Evolutionary conservation across 2,113 vertebrate genomes (phyloP), one percentile per base, ranked within the genome.

Genomic region (Neolamprologus fasciatus): DNA sequence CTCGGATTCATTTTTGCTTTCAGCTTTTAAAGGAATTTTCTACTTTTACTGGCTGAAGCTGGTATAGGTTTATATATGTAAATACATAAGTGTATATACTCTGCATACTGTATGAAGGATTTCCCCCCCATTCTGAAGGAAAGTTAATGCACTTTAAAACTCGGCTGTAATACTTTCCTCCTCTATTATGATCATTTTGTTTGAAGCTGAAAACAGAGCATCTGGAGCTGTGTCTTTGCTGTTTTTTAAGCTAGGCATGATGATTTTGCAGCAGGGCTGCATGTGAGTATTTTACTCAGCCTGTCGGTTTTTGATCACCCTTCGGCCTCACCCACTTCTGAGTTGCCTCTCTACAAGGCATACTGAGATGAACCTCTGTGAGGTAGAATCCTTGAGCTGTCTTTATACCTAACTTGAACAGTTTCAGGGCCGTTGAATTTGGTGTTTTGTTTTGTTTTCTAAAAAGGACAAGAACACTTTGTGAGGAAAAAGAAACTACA

Each of bases 341-440:
- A 63, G 82, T 83, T 83, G 95, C 94, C 90, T 95, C 95, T 93
- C 94, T 81, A 93, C 93, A 87, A 94, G 95, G 96, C 96, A 95
- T 95, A 96, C 96, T 96, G 97, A 97, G 96, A 98, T 98, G 98
- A 97, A 96, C 97, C 96, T 97, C 96, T 95, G 96, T 96, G 96
- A 97, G 96, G 95, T 94, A 93, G 92, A 93, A 95, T 97, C 95
- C 96, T 91, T 96, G 94, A 95, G 94, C 95, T 96, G 92, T 97
- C 97, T 90, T 86, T 97, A 97, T 95, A 97, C 96, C 68, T 97
- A 97, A 96, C 95, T 93, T 82, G 80, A 94, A 84, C 50, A 94
- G 93, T 91, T 90, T 87, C 89, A 68, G 90, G 91, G 89, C 92
- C 40, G 91, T 95, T 61, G 73, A 40, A 73, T 94, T 87, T 82